Percentiles rank a stretch among this genome's conserved stretches.
Evolutionary conservation across 1,140 invertebrate species (phyloP).

Genomic region (Antheraea pernyi): DNA sequence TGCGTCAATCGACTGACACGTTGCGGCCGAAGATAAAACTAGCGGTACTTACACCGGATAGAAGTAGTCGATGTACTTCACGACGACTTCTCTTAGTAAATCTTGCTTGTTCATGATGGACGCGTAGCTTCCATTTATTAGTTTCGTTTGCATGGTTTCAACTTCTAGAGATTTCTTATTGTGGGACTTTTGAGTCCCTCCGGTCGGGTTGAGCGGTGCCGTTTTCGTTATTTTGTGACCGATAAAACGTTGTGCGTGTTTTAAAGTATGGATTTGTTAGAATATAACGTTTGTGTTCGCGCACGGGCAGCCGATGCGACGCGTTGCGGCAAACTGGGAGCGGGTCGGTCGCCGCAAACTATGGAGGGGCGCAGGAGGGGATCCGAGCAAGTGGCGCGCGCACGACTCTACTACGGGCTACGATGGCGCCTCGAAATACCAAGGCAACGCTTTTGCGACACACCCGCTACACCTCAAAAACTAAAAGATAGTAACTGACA

Average conservation of each 20-base stretch:
- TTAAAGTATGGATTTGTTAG: constrained; percentile 44
- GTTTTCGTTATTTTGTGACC: constrained; percentile 49
- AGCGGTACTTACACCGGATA: constrained; percentile 81
- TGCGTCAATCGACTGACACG: constrained; percentile 38
- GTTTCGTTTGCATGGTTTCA: constrained; percentile 76
- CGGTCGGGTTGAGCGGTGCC: constrained; percentile 53
- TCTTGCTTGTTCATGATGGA: constrained; percentile 83
- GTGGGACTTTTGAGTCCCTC: constrained; percentile 57
- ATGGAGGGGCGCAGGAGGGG: constrained; percentile 49
- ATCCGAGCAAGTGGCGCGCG: constrained; percentile 67
- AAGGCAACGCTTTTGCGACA: constrained; percentile 72
- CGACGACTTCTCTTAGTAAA: constrained; percentile 82
- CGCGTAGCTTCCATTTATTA: constrained; percentile 80
- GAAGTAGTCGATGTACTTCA: constrained; percentile 84
- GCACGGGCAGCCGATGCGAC: constrained; percentile 67
- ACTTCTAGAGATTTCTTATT: constrained; percentile 45
- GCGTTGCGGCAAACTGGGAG: constrained; percentile 71
- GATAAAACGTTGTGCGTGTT: constrained; percentile 54
- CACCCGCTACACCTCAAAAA: constrained; percentile 53
- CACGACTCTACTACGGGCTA: constrained; percentile 70
- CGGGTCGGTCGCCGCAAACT: constrained; percentile 41
- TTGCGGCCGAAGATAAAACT: constrained; percentile 33
- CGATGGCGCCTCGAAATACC: constrained; percentile 69
- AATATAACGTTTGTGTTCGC: constrained; percentile 35
- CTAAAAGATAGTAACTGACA: constrained; percentile 41